These are phyloP conservation scores for Phylloscopus trochilus DNA, from an alignment of 2,113 vertebrate genomes.

Conservation along the genomic window DNA sequence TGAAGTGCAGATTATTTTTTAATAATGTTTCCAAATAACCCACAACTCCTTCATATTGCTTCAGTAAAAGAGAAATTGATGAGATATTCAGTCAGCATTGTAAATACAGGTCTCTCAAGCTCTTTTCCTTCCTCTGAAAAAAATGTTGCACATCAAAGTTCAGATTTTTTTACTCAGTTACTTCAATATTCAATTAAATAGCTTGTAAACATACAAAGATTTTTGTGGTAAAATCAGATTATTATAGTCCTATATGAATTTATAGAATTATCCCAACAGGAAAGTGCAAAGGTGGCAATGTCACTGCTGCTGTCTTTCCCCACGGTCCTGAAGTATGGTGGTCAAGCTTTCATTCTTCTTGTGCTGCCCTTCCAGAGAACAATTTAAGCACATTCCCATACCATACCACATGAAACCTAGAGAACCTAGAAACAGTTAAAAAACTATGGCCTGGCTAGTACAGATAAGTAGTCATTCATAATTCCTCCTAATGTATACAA, in stretches of 20 bases:
- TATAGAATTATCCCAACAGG: not conserved
- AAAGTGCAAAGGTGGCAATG: not conserved
- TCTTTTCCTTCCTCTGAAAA: not conserved
- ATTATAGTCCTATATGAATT: not conserved
- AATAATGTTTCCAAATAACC: conserved; percentile 50
- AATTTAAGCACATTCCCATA: conserved; percentile 1
- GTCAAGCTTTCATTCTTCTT: not conserved
- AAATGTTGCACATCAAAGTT: not conserved
- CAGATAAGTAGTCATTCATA: conserved; percentile 73
- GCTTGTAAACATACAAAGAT: not conserved
- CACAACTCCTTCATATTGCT: not conserved
- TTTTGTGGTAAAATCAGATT: not conserved
- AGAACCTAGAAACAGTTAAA: conserved; percentile 60
- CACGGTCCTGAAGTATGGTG: not conserved
- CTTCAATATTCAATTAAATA: not conserved
- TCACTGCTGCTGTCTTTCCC: not conserved
- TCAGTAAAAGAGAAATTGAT: not conserved
- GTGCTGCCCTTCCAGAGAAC: not conserved
- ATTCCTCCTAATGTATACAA: conserved; percentile 73
- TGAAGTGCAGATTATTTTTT: conserved; percentile 13
- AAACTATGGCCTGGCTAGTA: conserved; percentile 59
- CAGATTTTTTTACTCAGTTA: not conserved
- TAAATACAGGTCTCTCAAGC: not conserved
- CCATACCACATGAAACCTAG: not conserved
- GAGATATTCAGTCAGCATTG: not conserved